Percentiles rank a stretch among this genome's conserved stretches.
Conservation (phyloP, 1,140 invertebrate genomes). For the Bicyclus anynana region DNA sequence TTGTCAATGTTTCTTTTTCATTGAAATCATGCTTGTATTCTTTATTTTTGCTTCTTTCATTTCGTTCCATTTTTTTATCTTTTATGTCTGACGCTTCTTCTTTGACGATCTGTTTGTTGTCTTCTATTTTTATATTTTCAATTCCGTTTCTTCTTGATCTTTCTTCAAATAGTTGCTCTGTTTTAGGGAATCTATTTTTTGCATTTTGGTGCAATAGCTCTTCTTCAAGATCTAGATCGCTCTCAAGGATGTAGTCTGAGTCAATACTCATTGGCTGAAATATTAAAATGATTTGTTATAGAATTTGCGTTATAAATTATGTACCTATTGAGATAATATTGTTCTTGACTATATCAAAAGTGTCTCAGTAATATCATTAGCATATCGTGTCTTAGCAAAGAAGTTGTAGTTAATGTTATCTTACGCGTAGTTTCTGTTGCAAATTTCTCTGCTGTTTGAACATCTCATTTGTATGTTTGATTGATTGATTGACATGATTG, state of each 20-base stretch:
- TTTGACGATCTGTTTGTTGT: background rate
- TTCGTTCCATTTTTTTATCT: background rate
- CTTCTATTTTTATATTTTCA: background rate
- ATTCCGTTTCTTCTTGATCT: constrained; percentile 42
- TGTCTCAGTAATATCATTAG: too few species aligned
- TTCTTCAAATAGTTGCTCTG: constrained; percentile 59
- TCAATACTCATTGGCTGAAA: constrained; percentile 61
- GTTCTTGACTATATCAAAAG: too few species aligned
- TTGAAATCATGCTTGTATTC: constrained; percentile 38
- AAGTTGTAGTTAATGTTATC: too few species aligned
- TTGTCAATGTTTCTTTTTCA: constrained; percentile 57
- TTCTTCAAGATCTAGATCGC: constrained; percentile 63
- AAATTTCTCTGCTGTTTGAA: constrained; percentile 57
- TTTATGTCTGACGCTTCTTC: background rate
- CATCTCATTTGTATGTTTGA: constrained; percentile 66
- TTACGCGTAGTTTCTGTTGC: constrained; percentile 50
- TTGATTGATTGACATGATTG: too few species aligned
- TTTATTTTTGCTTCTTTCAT: background rate
- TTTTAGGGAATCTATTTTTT: constrained; percentile 45
- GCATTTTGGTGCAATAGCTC: constrained; percentile 71
- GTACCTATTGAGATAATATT: too few species aligned
- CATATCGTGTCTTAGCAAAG: too few species aligned
- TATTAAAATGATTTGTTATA: background rate
- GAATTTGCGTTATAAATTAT: too few species aligned
- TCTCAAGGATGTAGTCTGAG: constrained; percentile 61